phyloP scores from a whole-genome alignment of 2,113 vertebrate genomes.

The Pseudonaja textilis region DNA sequence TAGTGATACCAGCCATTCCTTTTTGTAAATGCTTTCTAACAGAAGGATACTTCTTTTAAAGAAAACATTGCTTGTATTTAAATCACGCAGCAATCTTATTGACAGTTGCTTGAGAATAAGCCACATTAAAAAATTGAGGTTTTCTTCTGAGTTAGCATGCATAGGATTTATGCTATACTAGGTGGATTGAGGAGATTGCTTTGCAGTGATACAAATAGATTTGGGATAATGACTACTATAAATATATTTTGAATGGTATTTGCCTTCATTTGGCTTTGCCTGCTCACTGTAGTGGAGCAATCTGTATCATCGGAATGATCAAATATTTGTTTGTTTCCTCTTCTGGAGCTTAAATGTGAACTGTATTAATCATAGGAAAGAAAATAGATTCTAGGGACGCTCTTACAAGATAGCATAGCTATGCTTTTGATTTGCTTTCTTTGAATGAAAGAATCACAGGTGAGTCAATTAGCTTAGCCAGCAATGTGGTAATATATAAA shows the following conservation, averaged over 20 bases:
- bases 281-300: not conserved
- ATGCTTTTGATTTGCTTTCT: constrained; percentile 22
- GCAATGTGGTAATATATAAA: not conserved
- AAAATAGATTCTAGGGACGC: not conserved
- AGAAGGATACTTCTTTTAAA: constrained; percentile 24
- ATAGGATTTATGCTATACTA: not conserved
- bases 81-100: not conserved
- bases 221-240: constrained; percentile 36
- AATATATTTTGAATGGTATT: constrained; percentile 30
- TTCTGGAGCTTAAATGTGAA: not conserved
- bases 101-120: not conserved
- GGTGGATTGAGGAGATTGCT: constrained; percentile 17
- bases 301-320: not conserved
- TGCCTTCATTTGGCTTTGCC: not conserved
- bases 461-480: not conserved
- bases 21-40: not conserved
- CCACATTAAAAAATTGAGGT: not conserved
- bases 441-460: not conserved
- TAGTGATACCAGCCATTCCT: not conserved
- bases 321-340: not conserved
- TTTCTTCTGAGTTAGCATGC: not conserved
- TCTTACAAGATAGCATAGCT: constrained; percentile 8
- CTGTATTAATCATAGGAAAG: not conserved
- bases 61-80: constrained; percentile 24
- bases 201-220: constrained; percentile 16